These are phyloP conservation scores for Myiopsitta monachus DNA, from an alignment of 2,113 vertebrate genomes.

Conservation along the genomic window DNA sequence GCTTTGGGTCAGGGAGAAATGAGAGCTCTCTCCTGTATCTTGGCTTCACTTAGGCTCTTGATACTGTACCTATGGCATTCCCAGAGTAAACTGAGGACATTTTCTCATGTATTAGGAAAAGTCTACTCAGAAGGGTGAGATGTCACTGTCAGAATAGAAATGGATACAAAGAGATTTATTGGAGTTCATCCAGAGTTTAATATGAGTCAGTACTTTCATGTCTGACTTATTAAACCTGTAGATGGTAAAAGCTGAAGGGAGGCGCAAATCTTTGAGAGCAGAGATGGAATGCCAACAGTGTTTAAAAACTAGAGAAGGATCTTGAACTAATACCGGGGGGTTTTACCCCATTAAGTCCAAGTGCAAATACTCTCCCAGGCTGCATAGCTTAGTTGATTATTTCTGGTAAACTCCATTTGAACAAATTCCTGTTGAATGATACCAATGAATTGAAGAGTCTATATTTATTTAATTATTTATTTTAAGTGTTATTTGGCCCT, in stretches of 20 bases:
- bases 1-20: background rate
- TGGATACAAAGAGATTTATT: background rate
- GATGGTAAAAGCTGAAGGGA: background rate
- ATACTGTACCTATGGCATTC: rapidly evolving
- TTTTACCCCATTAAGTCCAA: background rate
- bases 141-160: background rate
- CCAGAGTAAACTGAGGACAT: background rate
- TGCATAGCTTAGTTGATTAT: background rate
- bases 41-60: background rate
- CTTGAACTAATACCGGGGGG: background rate
- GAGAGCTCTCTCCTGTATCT: background rate
- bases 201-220: background rate
- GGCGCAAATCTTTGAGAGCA: background rate
- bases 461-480: background rate
- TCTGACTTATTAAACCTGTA: background rate
- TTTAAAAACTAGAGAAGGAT: background rate
- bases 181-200: background rate
- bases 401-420: background rate
- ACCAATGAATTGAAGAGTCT: background rate
- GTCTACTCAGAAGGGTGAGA: background rate
- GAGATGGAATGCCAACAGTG: background rate
- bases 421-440: background rate
- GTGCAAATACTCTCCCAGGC: background rate
- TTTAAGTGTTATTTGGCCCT: background rate
- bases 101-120: background rate